These are phyloP conservation scores for Drosophila chauvacae DNA, from an alignment of 1,140 invertebrate genomes.

Conservation along the genomic window DNA sequence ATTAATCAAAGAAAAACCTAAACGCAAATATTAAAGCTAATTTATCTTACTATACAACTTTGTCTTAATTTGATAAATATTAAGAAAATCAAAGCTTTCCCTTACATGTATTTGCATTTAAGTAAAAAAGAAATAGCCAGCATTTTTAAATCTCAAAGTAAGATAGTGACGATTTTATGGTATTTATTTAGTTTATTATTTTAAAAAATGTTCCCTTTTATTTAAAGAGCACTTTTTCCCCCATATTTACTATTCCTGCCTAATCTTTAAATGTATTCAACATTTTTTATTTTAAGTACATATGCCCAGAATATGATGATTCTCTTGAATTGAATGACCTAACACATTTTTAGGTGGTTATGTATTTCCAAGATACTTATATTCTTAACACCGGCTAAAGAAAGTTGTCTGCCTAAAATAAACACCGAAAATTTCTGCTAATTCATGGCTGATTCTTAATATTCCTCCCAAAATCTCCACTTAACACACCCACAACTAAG, in stretches of 20 bases:
- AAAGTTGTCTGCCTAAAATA: constrained; percentile 28
- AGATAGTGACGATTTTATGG: too few relatives aligned
- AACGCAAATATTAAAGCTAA: neutral
- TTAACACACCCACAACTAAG: constrained; percentile 6
- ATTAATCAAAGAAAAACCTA: neutral
- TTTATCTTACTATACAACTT: neutral
- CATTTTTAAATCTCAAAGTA: too few relatives aligned
- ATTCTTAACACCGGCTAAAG: constrained; percentile 17
- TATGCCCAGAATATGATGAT: constrained; percentile 49
- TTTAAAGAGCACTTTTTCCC: too few relatives aligned
- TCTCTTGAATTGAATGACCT: constrained; percentile 70
- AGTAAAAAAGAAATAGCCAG: too few relatives aligned
- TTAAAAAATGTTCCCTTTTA: too few relatives aligned
- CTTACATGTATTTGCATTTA: too few relatives aligned
- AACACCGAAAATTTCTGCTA: constrained; percentile 47
- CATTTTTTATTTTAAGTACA: constrained; percentile 5
- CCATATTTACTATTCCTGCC: neutral
- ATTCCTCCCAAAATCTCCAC: neutral
- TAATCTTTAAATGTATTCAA: neutral
- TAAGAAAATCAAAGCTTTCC: too few relatives aligned
- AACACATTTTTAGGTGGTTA: constrained; percentile 38
- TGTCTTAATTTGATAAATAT: neutral
- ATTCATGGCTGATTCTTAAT: constrained; percentile 46
- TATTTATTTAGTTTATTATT: too few relatives aligned
- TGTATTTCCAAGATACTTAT: constrained; percentile 43